Evolutionary conservation across 2,888 invertebrate genomes (phyloP).

Genomic region (Tipula lateralis): DNA sequence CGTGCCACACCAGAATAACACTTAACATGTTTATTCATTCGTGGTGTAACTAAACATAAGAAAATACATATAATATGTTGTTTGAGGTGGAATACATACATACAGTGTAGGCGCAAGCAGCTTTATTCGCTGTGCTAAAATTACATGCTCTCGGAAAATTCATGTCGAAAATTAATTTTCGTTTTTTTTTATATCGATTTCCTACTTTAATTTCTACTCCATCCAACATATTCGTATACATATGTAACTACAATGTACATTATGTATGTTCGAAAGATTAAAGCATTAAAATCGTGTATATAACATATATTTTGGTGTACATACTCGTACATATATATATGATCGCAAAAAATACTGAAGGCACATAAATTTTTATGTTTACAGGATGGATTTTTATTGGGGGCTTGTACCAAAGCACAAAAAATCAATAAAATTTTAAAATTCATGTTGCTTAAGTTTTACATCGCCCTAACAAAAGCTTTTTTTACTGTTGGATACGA

Average conservation of each 20-base stretch:
- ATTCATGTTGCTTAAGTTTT: neutral
- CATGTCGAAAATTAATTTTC: neutral
- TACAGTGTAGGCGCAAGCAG: neutral
- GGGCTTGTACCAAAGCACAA: neutral
- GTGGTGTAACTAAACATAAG: neutral
- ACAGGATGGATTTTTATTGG: neutral
- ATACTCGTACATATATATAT: neutral
- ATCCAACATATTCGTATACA: neutral
- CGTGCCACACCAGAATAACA: neutral
- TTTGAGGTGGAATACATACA: neutral
- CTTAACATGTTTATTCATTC: neutral
- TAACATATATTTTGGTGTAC: neutral
- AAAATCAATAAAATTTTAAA: neutral
- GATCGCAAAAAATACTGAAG: too few species aligned
- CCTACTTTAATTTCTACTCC: neutral
- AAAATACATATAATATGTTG: neutral
- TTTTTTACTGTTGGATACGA: too few species aligned
- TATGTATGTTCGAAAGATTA: neutral
- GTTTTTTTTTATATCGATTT: neutral
- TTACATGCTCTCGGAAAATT: neutral
- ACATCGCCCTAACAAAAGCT: too few species aligned
- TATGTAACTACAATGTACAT: too few species aligned
- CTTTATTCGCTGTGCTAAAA: neutral
- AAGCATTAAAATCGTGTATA: too few species aligned
- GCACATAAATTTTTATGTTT: too few species aligned